Evolutionary conservation across 2,888 invertebrate genomes (phyloP), one percentile per base, ranked within the genome.

Genomic region (Luperina nickerlii): DNA sequence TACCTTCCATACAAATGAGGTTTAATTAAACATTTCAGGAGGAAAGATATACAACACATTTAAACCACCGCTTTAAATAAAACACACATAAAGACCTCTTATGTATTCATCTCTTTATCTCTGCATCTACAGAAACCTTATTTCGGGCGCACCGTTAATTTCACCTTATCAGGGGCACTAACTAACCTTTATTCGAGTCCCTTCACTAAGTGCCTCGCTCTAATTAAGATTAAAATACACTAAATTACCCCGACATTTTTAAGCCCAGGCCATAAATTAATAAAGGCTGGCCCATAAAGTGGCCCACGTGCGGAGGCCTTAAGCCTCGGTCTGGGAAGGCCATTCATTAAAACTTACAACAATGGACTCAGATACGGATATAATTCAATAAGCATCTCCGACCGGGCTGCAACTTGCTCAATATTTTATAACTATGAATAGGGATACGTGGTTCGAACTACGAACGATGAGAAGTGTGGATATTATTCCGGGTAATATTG

Each of bases 331-430:
- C 86, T 88, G 85, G 88, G 89, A 86, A 90, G 92, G 89, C 93
- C 93, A 94, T 95, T 95, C 94, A 95, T 96, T 96, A 95, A 94
- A 95, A 95, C 95, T 95, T 94, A 93, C 92, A 92, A 95, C 95
- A 95, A 95, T 94, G 91, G 92, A 84, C 82, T 88, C 84, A 91
- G 94, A 93, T 93, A 93, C 94, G 94, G 91, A 94, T 93, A 94
- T 96, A 95, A 96, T 96, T 96, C 95, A 96, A 96, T 96, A 96
- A 95, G 92, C 94, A 92, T 90, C 74, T 78, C 87, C 69, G n/a
- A 74, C 74, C 81, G 67, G 57, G 69, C 74, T 69, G 75, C 78
- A 89, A 89, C 86, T 89, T 88, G 68, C 65, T 62, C 84, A 84
- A 89, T 88, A 89, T 87, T 88, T 89, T 87, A 88, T 69, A 88